Evolutionary conservation across 1,140 invertebrate genomes (phyloP).

Genomic region (Papilio dardanus): DNA sequence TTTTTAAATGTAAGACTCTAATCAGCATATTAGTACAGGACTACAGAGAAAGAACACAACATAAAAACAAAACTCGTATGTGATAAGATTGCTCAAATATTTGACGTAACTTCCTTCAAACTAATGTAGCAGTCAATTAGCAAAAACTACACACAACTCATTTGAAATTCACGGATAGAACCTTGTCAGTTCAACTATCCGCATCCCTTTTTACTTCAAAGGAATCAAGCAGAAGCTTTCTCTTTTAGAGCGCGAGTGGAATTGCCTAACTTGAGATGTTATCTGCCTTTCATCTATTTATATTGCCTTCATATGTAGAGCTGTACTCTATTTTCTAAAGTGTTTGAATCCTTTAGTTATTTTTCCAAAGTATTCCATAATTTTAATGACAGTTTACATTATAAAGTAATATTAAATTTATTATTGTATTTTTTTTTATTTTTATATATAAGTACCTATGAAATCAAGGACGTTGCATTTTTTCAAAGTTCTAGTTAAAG

Average conservation of each 20-base stretch:
- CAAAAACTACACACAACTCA: constrained; percentile 74
- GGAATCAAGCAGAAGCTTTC: constrained; percentile 45
- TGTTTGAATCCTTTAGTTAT: not conserved
- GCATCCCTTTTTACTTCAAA: constrained; percentile 44
- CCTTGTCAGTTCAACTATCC: constrained; percentile 56
- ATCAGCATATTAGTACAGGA: no score
- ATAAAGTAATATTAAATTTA: no score
- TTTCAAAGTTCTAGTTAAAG: no score
- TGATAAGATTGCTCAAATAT: no score
- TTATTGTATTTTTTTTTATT: no score
- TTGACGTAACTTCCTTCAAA: not conserved
- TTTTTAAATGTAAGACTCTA: no score
- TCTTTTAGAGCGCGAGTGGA: constrained; percentile 51
- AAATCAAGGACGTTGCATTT: no score
- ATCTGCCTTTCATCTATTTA: constrained; percentile 67
- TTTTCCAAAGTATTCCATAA: no score
- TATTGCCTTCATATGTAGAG: constrained; percentile 42
- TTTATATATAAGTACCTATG: no score
- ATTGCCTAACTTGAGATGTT: constrained; percentile 69
- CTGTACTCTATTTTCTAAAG: constrained; percentile 42
- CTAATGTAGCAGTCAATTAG: constrained; percentile 60
- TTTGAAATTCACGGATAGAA: constrained; percentile 69
- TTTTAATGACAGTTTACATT: no score
- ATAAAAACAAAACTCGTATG: no score
- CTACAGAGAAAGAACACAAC: no score